Conservation (phyloP, 2,888 invertebrate species). For the Dasypolia templi region DNA sequence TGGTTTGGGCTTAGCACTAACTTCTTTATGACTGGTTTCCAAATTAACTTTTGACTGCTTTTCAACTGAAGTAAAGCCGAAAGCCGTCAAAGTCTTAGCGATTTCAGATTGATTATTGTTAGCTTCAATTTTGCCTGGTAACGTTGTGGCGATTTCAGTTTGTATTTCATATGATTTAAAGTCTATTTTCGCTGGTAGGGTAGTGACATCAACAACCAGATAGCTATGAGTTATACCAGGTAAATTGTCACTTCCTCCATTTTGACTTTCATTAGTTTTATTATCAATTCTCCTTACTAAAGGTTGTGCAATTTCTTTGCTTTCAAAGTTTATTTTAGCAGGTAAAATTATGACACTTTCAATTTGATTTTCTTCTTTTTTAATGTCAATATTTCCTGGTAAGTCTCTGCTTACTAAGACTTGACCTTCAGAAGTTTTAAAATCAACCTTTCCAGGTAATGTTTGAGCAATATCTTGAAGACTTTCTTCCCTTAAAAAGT, state of each 20-base stretch:
- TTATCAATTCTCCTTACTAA: neutral
- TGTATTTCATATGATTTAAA: constrained; percentile 27
- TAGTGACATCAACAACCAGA: constrained; percentile 4
- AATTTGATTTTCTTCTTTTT: constrained; percentile 13
- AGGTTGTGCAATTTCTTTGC: neutral
- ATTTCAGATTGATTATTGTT: constrained; percentile 2
- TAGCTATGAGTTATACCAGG: neutral
- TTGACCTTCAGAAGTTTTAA: constrained; percentile 26
- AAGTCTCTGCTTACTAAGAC: constrained; percentile 38
- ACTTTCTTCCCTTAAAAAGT: constrained; percentile 32
- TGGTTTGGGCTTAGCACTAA: constrained; percentile 43
- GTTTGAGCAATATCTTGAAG: constrained; percentile 40
- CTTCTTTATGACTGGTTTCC: constrained; percentile 2
- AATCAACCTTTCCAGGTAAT: constrained; percentile 35
- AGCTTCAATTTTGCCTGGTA: constrained; percentile 17
- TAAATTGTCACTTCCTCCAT: neutral
- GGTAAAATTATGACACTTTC: constrained; percentile 20
- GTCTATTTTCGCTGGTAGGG: neutral
- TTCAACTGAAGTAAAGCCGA: constrained; percentile 22
- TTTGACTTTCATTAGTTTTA: neutral
- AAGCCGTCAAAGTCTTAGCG: constrained; percentile 29
- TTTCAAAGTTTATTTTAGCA: constrained; percentile 5
- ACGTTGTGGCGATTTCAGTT: neutral
- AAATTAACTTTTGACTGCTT: constrained; percentile 11
- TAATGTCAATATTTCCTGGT: constrained; percentile 30